A percentile compares a stretch with the other conserved stretches of the same genome.
Evolutionary conservation across 2,888 invertebrate species (phyloP).

Genomic region (Rhaphigaster nebulosa): DNA sequence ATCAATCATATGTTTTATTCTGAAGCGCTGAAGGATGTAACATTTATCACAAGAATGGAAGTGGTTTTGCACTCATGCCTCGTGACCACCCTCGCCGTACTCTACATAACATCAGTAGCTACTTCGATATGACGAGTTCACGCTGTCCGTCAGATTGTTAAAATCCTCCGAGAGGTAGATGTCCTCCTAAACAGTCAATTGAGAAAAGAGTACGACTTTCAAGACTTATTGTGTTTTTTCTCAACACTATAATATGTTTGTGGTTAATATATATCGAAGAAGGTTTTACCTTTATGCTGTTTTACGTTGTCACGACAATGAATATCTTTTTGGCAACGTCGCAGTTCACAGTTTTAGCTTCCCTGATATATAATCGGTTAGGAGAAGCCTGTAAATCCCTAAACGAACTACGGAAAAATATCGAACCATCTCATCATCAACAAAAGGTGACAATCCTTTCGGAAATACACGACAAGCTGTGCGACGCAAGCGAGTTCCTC

Average conservation of each 20-base stretch:
- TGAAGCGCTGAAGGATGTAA: neutral
- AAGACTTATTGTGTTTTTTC: neutral
- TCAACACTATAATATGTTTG: neutral
- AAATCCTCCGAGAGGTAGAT: neutral
- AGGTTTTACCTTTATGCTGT: neutral
- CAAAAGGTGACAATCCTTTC: neutral
- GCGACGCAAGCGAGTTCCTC: neutral
- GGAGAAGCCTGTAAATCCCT: neutral
- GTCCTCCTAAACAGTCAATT: neutral
- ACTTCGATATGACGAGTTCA: neutral
- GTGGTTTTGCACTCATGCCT: neutral
- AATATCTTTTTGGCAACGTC: neutral
- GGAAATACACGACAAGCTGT: neutral
- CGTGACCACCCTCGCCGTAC: neutral
- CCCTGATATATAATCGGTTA: neutral
- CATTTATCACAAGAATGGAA: neutral
- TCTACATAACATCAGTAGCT: neutral
- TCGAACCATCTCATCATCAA: neutral
- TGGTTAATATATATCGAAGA: neutral
- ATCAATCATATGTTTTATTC: neutral
- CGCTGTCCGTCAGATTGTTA: neutral
- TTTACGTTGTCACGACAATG: neutral
- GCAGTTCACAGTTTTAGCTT: slow-evolving; percentile 8
- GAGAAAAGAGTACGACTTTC: neutral
- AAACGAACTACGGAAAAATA: neutral